phyloP scores from a whole-genome alignment of 2,797 vertebrate species.

The Betta splendens region DNA sequence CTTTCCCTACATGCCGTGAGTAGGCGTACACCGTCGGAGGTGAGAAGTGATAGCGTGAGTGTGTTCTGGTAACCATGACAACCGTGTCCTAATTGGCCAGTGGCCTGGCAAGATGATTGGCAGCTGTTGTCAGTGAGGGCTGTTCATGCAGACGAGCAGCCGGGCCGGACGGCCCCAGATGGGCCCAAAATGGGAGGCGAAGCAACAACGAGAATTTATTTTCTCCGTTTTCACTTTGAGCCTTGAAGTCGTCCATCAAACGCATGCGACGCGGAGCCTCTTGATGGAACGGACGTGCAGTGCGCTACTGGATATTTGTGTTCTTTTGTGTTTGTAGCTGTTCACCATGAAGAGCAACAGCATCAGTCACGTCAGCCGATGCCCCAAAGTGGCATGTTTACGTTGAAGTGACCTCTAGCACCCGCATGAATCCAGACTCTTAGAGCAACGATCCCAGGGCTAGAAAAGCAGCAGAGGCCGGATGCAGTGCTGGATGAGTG shows the following conservation, averaged over 20 bases:
- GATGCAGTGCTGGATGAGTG: background rate
- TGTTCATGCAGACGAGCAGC: constrained; percentile 59
- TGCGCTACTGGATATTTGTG: background rate
- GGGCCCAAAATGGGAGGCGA: constrained; percentile 38
- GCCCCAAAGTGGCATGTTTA: background rate
- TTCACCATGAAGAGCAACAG: background rate
- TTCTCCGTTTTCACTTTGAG: constrained; percentile 15
- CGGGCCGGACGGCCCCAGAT: constrained; percentile 53
- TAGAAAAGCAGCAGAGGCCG: no score
- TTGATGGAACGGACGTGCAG: background rate
- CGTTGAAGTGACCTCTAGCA: background rate
- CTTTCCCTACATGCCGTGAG: constrained; percentile 57
- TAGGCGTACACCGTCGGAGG: constrained; percentile 69
- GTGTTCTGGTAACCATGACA: constrained; percentile 69
- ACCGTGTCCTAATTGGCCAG: constrained; percentile 73
- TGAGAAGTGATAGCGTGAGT: constrained; percentile 67
- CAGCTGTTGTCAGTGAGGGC: constrained; percentile 66
- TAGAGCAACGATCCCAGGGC: background rate
- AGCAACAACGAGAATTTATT: constrained; percentile 17
- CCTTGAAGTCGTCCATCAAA: constrained; percentile 19
- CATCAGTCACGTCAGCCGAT: background rate
- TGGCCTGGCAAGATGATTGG: constrained; percentile 70
- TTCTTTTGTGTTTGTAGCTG: background rate
- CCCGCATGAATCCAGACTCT: background rate
- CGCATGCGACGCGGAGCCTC: constrained; percentile 13